Evolutionary conservation across 2,113 vertebrate species (phyloP).

Genomic region (Chinchilla lanigera): DNA sequence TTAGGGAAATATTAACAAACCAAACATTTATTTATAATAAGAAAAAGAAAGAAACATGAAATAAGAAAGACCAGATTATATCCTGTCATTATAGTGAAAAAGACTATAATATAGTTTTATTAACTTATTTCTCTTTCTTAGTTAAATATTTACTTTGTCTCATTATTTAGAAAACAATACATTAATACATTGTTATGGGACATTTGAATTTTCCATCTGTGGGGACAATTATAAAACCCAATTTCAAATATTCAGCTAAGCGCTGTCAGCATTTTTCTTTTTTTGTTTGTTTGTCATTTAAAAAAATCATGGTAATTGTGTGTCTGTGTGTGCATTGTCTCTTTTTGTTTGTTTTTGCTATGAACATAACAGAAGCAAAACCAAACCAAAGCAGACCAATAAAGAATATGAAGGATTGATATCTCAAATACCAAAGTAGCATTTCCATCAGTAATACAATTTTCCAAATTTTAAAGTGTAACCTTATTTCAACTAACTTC

Average conservation of each 20-base stretch:
- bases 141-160: conserved; percentile 26
- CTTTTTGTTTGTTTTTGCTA: not conserved
- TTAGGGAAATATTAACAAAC: conserved; percentile 11
- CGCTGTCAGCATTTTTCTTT: not conserved
- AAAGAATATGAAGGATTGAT: not conserved
- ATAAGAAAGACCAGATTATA: conserved; percentile 33
- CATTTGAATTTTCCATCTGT: conserved; percentile 13
- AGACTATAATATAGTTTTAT: not conserved
- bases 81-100: conserved; percentile 16
- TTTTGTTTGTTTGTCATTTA: not conserved
- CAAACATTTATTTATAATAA: not conserved
- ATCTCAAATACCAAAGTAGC: not conserved
- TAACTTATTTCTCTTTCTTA: conserved; percentile 13
- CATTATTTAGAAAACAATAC: conserved; percentile 19
- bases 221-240: not conserved
- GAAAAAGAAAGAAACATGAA: conserved; percentile 31
- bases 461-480: not conserved
- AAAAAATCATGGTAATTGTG: not conserved
- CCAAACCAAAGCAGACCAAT: not conserved
- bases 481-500: not conserved
- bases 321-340: not conserved
- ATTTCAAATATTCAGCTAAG: not conserved
- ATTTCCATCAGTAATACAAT: not conserved
- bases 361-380: not conserved
- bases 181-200: not conserved